Conservation (phyloP, 2,797 vertebrate species). For the Streptopelia turtur region DNA sequence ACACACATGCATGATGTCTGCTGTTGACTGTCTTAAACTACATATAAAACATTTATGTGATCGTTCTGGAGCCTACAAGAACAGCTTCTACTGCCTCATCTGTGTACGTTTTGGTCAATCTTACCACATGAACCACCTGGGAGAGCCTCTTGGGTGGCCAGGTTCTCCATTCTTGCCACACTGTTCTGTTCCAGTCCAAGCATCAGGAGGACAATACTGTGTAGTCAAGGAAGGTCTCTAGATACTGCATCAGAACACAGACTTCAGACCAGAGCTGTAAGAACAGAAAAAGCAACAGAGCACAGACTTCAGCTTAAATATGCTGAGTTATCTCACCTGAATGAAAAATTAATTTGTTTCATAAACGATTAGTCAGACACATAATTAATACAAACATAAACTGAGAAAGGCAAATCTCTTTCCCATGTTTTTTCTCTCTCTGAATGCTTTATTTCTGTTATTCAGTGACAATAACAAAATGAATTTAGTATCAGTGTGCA, state of each 20-base stretch:
- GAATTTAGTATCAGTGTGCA: neutral
- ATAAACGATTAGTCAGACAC: neutral
- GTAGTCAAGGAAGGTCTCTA: neutral
- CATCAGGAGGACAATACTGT: neutral
- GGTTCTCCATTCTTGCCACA: neutral
- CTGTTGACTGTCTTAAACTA: neutral
- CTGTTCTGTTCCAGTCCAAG: neutral
- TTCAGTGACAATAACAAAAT: neutral
- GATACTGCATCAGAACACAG: neutral
- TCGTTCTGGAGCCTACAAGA: neutral
- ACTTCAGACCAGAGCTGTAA: neutral
- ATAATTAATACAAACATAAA: neutral
- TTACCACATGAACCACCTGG: neutral
- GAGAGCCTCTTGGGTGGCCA: neutral
- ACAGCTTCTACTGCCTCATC: neutral
- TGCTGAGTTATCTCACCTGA: neutral
- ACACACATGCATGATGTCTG: accelerated
- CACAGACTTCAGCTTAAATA: neutral
- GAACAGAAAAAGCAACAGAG: neutral
- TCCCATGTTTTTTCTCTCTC: neutral
- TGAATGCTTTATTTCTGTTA: neutral
- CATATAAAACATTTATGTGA: neutral
- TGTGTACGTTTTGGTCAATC: neutral
- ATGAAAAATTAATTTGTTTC: neutral
- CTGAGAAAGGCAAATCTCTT: neutral